Evolutionary conservation across 2,797 vertebrate genomes (phyloP).

Genomic region (Clarias fuscus): DNA sequence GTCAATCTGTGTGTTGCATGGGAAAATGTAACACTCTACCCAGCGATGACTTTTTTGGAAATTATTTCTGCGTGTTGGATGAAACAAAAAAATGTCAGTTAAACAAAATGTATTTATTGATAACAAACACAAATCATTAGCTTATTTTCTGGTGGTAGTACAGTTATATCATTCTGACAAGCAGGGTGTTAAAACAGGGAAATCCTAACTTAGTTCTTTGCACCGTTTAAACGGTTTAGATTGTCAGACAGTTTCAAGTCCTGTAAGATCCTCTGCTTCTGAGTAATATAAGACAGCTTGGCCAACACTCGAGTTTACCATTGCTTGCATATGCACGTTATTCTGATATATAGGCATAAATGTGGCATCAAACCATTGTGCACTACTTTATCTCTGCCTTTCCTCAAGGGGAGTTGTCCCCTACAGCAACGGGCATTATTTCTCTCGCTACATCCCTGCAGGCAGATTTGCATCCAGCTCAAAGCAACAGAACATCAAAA

Average conservation of each 20-base stretch:
- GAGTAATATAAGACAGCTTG: neutral
- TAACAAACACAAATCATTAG: conserved; percentile 34
- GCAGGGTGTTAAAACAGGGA: conserved; percentile 26
- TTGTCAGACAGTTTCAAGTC: conserved; percentile 44
- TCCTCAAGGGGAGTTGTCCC: neutral
- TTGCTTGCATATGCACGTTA: neutral
- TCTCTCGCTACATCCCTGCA: conserved; percentile 47
- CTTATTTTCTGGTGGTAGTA: conserved; percentile 24
- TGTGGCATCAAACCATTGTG: conserved; percentile 34
- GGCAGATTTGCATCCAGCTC: conserved; percentile 68
- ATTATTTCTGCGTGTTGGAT: neutral
- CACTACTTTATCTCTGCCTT: neutral
- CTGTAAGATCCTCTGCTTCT: conserved; percentile 4
- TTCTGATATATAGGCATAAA: conserved; percentile 29
- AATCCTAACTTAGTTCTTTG: conserved; percentile 32
- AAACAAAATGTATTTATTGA: neutral
- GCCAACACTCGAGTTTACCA: neutral
- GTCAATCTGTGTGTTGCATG: neutral
- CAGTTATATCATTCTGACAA: conserved; percentile 21
- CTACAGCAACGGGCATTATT: conserved; percentile 35
- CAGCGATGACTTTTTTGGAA: neutral
- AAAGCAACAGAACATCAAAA: conserved; percentile 62
- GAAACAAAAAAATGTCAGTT: neutral
- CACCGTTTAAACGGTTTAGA: neutral
- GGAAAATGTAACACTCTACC: neutral